These are phyloP conservation scores for Amblyopsis rosae DNA, from an alignment of 2,113 vertebrate genomes.

Conservation along the genomic window DNA sequence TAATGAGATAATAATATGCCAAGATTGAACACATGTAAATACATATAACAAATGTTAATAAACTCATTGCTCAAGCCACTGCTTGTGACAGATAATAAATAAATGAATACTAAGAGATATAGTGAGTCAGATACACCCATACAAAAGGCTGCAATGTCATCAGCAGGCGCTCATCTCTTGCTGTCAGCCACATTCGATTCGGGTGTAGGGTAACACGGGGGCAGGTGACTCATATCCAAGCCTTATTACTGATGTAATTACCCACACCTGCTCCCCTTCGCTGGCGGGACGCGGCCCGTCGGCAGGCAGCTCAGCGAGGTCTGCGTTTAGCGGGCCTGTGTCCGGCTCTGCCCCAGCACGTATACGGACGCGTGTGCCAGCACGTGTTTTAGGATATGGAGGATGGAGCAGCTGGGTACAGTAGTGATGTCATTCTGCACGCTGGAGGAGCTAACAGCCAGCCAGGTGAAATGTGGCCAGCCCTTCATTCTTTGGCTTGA, in stretches of 20 bases:
- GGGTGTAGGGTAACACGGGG: constrained; percentile 64
- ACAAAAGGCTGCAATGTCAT: constrained; percentile 58
- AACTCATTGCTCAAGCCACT: constrained; percentile 13
- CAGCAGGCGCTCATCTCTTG: constrained; percentile 54
- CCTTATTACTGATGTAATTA: constrained; percentile 77
- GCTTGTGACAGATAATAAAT: constrained; percentile 31
- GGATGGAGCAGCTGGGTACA: background rate
- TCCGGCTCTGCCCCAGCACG: constrained; percentile 43
- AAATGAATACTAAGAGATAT: background rate
- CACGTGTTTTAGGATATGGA: background rate
- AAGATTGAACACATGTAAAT: too few species aligned
- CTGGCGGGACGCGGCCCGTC: background rate
- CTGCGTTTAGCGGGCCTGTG: constrained; percentile 16
- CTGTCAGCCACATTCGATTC: constrained; percentile 51
- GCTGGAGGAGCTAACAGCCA: constrained; percentile 33
- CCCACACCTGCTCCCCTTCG: constrained; percentile 72
- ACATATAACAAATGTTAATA: too few species aligned
- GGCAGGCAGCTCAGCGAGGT: constrained; percentile 41
- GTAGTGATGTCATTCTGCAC: background rate
- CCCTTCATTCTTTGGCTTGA: constrained; percentile 70
- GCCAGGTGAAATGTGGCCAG: constrained; percentile 41
- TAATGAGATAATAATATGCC: constrained; percentile 2
- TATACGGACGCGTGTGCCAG: constrained; percentile 18
- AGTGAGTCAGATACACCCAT: background rate
- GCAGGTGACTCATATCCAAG: constrained; percentile 77